Conservation (phyloP, 2,888 invertebrate genomes). For the Pocota personata region DNA sequence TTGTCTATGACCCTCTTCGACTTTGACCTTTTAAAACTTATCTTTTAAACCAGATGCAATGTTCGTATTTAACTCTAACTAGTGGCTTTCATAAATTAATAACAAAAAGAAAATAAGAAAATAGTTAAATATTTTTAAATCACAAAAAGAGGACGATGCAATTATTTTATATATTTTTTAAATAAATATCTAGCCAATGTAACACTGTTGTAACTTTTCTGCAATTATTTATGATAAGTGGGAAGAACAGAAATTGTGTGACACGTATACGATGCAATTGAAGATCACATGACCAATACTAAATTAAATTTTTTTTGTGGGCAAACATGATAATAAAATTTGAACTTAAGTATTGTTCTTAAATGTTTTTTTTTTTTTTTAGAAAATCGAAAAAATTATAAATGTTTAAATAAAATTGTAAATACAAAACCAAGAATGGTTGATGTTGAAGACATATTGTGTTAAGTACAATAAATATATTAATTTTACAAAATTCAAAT, state of each 20-base stretch:
- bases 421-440: conserved; percentile 30
- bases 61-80: conserved; percentile 74
- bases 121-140: conserved; percentile 60
- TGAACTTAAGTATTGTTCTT: conserved; percentile 63
- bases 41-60: conserved; percentile 39
- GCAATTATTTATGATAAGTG: conserved; percentile 8
- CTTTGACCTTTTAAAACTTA: conserved; percentile 8
- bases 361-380: conserved; percentile 21
- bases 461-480: conserved; percentile 38
- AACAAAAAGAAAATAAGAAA: conserved; percentile 45
- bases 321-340: conserved; percentile 32
- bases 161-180: conserved; percentile 44
- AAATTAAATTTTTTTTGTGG: conserved; percentile 29
- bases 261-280: conserved; percentile 18
- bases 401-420: conserved; percentile 74
- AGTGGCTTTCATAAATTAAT: conserved; percentile 75
- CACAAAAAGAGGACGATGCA: conserved; percentile 73
- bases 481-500: conserved; percentile 14
- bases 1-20: conserved; percentile 41
- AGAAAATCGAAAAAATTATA: conserved; percentile 15
- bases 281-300: conserved; percentile 49
- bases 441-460: conserved; percentile 47
- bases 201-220: conserved; percentile 36
- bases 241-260: conserved; percentile 48
- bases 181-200: conserved; percentile 56